Conservation (phyloP, 92 coral and sea anemone genomes). For the Porites lobata region DNA sequence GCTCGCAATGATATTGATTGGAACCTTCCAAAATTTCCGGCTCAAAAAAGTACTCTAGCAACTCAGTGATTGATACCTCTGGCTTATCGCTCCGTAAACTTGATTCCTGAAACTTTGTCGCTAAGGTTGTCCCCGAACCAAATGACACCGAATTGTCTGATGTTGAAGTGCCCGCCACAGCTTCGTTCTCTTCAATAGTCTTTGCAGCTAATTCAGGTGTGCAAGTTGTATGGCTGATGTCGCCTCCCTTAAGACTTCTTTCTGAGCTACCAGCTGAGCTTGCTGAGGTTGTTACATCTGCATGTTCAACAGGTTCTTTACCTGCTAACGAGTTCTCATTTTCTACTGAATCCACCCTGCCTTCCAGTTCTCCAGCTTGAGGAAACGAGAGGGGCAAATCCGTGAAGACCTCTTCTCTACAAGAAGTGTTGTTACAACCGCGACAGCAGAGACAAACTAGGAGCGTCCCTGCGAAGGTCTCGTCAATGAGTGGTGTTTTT, state of each 20-base stretch:
- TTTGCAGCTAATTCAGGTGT: constrained; percentile 58
- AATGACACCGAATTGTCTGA: constrained; percentile 50
- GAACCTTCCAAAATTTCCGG: constrained; percentile 92
- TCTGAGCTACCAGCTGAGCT: constrained; percentile 50
- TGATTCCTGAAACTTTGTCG: constrained; percentile 50
- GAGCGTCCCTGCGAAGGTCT: constrained; percentile 93
- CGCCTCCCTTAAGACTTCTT: constrained; percentile 95
- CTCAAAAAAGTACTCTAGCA: constrained; percentile 92
- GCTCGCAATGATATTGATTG: constrained; percentile 93
- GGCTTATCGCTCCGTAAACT: constrained; percentile 74
- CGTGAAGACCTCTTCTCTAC: constrained; percentile 92
- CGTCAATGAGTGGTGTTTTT: constrained; percentile 62
- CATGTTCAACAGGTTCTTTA: constrained; percentile 61
- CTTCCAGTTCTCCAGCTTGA: constrained; percentile 60
- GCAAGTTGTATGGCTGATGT: constrained; percentile 75
- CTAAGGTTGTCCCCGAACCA: constrained; percentile 41
- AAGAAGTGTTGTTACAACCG: constrained; percentile 80
- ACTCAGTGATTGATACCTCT: constrained; percentile 72
- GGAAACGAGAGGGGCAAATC: constrained; percentile 97
- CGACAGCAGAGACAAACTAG: constrained; percentile 86
- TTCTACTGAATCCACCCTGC: constrained; percentile 21
- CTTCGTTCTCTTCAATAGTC: constrained; percentile 61
- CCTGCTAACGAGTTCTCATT: not conserved
- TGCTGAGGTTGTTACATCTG: constrained; percentile 20
- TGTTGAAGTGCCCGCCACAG: constrained; percentile 59